Percentiles rank a stretch among this genome's conserved stretches.
These are phyloP conservation scores for Oryzias woworae DNA, from an alignment of 2,113 vertebrate genomes.

Conservation along the genomic window DNA sequence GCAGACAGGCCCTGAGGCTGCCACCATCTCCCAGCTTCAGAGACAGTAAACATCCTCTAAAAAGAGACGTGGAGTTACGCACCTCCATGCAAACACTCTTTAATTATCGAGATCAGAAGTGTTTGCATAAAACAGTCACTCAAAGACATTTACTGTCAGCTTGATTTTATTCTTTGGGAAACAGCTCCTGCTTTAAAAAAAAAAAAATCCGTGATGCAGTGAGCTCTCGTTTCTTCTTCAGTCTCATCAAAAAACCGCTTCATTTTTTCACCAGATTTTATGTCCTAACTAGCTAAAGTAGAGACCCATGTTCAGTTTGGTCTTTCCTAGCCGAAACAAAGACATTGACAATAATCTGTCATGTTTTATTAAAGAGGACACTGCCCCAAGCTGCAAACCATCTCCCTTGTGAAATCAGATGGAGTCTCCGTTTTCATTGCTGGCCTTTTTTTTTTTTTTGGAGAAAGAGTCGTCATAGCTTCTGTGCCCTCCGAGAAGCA, in stretches of 20 bases:
- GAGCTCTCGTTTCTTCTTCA: slow-evolving; percentile 7
- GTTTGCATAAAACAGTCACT: slow-evolving; percentile 62
- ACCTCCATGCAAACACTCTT: slow-evolving; percentile 66
- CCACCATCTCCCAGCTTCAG: slow-evolving; percentile 61
- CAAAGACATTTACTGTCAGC: slow-evolving; percentile 51
- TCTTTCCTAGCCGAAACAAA: slow-evolving; percentile 28
- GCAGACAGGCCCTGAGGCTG: slow-evolving; percentile 60
- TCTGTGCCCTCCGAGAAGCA: slow-evolving; percentile 32
- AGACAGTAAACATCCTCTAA: slow-evolving; percentile 73
- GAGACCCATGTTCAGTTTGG: slow-evolving; percentile 24
- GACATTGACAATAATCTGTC: slow-evolving; percentile 27
- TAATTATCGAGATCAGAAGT: slow-evolving; percentile 74
- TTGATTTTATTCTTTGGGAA: slow-evolving; percentile 32
- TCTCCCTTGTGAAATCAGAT: slow-evolving; percentile 50
- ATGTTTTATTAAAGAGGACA: slow-evolving; percentile 52
- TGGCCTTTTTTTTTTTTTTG: background rate
- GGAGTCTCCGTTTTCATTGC: slow-evolving; percentile 36
- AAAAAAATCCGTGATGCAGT: slow-evolving; percentile 4
- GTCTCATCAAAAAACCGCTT: slow-evolving; percentile 8
- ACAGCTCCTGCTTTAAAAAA: background rate
- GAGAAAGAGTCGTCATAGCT: slow-evolving; percentile 50
- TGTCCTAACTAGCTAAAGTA: slow-evolving; percentile 19
- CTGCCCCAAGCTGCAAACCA: slow-evolving; percentile 29
- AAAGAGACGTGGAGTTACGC: slow-evolving; percentile 53
- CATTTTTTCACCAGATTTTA: slow-evolving; percentile 12